Base-by-base conservation (phyloP, 2,797 vertebrate genomes). In the Telmatherina bonti region DNA sequence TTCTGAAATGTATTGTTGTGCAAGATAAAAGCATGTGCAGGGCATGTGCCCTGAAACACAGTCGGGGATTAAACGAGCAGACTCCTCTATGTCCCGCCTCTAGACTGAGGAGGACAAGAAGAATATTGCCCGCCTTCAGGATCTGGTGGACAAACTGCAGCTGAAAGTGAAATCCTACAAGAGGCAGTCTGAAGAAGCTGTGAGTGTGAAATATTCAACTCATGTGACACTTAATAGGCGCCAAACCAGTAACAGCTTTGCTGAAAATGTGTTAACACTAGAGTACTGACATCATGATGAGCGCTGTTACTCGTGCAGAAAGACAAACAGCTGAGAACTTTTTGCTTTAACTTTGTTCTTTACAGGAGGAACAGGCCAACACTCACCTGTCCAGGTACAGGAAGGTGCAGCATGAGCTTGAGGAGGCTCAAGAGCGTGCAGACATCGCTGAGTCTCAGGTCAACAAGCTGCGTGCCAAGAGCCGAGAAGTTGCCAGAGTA, bases 121-220 rank as follows among this genome's bases (percentile, higher is more conserved):
- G 92, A 97, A 97, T 69, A 70, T 96, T 5, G 65, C 83, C 27
- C 94, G 97, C 70, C 96, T 97, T 61, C 96, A 97, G 60, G 96
- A 97, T 78, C 90, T 98, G 62, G 96, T 98, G 54, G 96, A 98
- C 90, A 98, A 98, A 75, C 91, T 98, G 70, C 96, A 98, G 68
- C 69, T 96, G 36, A 98, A 97, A 89, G 95, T 97, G 84, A 98
- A 97, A 65, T 74, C 96, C 74, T 98, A 97, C 79, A 97, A 97
- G 92, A 93, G 96, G 72, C 96, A 97, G 88, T 82, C 95, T 65
- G 96, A 97, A 82, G 97, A 98, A 38, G 62, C 96, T 83, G 97
- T 98, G 79, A 96, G 97, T 95, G 76, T 74, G 49, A 83, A 85
- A 45, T 68, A 75, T 69, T 74, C 1, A 22, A 69, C 65, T 43